phyloP scores from a whole-genome alignment of 2,113 vertebrate genomes.

The Istiophorus platypterus region DNA sequence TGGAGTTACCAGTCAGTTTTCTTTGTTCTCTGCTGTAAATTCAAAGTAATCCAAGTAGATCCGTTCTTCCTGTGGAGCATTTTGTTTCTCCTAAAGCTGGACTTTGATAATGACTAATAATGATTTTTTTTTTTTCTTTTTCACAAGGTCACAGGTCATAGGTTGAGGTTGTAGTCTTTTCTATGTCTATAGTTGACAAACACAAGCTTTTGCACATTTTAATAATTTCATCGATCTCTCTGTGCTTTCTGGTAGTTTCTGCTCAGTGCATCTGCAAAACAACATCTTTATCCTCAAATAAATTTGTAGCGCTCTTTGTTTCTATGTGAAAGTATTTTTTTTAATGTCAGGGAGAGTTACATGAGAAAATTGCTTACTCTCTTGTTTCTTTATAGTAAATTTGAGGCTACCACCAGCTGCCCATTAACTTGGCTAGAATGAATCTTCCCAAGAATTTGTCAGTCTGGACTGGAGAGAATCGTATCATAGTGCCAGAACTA shows the following conservation, averaged over 20 bases:
- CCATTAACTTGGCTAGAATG: neutral
- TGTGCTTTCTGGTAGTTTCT: slow-evolving; percentile 3
- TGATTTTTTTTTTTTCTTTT: neutral
- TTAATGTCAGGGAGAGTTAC: neutral
- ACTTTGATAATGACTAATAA: slow-evolving; percentile 7
- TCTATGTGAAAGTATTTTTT: neutral
- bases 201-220: neutral
- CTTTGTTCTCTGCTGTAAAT: slow-evolving; percentile 1
- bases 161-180: slow-evolving; percentile 15
- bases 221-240: slow-evolving; percentile 27
- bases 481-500: neutral
- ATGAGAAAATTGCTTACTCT: neutral
- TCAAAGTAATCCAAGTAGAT: neutral
- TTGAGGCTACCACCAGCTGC: neutral
- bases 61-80: neutral
- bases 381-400: neutral
- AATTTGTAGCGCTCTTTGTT: neutral
- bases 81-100: slow-evolving; percentile 1
- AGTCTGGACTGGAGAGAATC: neutral
- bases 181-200: slow-evolving; percentile 11
- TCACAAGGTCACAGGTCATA: neutral
- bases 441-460: neutral
- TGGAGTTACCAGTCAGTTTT: slow-evolving; percentile 1
- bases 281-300: slow-evolving; percentile 30
- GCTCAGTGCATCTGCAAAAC: slow-evolving; percentile 35